Evolutionary conservation across 2,113 vertebrate species (phyloP).

Genomic region (Setophaga kirtlandii): DNA sequence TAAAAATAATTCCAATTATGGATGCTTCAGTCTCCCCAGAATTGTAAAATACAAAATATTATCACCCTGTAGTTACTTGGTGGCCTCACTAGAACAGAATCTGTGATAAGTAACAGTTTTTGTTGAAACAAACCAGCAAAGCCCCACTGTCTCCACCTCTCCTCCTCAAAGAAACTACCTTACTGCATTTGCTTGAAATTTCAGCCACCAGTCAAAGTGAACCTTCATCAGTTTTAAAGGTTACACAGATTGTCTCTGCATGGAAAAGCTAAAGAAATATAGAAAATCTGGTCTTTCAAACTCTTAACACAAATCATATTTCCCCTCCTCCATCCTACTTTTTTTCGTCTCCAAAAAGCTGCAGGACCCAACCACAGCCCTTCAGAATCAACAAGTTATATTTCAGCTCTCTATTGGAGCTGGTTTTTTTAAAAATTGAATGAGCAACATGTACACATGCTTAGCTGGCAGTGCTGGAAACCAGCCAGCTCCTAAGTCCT

Average conservation of each 20-base stretch:
- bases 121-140: background rate
- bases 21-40: background rate
- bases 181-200: background rate
- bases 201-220: background rate
- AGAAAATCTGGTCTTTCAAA: background rate
- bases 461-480: background rate
- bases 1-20: background rate
- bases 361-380: background rate
- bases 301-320: background rate
- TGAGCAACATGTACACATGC: background rate
- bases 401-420: background rate
- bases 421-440: background rate
- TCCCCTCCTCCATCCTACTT: background rate
- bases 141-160: background rate
- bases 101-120: background rate
- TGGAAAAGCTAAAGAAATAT: background rate
- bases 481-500: background rate
- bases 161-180: background rate
- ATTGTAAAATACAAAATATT: background rate
- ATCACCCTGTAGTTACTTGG: background rate
- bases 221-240: background rate
- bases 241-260: background rate
- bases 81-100: background rate
- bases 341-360: background rate
- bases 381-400: background rate